A percentile compares a stretch with the other conserved stretches of the same genome.
These are phyloP conservation scores for Atopsyche davidsoni DNA, from an alignment of 1,140 invertebrate genomes.

Conservation along the genomic window DNA sequence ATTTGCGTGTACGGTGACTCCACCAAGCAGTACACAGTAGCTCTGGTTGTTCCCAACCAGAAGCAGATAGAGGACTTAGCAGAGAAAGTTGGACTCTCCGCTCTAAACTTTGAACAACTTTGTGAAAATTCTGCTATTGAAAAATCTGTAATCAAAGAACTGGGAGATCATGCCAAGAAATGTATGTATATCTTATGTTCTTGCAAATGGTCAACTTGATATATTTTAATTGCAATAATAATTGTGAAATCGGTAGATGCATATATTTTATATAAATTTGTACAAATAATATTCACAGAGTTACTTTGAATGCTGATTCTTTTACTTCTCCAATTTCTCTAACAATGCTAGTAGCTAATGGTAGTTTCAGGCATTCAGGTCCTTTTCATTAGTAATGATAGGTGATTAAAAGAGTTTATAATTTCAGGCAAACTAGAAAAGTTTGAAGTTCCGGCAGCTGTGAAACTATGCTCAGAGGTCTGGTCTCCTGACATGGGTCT, in stretches of 20 bases:
- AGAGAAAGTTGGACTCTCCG: slow-evolving; percentile 52
- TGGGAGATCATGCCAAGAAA: slow-evolving; percentile 77
- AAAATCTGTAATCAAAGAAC: slow-evolving; percentile 69
- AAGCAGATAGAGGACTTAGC: slow-evolving; percentile 65
- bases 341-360: background rate
- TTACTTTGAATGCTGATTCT: background rate
- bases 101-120: slow-evolving; percentile 62
- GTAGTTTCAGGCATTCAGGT: background rate
- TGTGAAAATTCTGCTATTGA: slow-evolving; percentile 66
- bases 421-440: slow-evolving; percentile 70
- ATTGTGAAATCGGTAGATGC: background rate
- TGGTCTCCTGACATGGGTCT: slow-evolving; percentile 96
- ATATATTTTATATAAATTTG: too few relatives aligned
- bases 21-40: slow-evolving; percentile 78
- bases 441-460: slow-evolving; percentile 88
- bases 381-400: too few relatives aligned
- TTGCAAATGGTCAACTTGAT: background rate
- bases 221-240: background rate
- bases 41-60: slow-evolving; percentile 84
- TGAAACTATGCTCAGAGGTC: slow-evolving; percentile 81
- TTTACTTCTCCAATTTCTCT: background rate
- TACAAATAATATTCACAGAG: background rate
- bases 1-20: slow-evolving; percentile 91
- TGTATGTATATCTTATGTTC: slow-evolving; percentile 59
- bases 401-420: slow-evolving; percentile 11